These are phyloP conservation scores for Hirtodrosophila duncani DNA, from an alignment of 2,888 invertebrate species.

Conservation along the genomic window DNA sequence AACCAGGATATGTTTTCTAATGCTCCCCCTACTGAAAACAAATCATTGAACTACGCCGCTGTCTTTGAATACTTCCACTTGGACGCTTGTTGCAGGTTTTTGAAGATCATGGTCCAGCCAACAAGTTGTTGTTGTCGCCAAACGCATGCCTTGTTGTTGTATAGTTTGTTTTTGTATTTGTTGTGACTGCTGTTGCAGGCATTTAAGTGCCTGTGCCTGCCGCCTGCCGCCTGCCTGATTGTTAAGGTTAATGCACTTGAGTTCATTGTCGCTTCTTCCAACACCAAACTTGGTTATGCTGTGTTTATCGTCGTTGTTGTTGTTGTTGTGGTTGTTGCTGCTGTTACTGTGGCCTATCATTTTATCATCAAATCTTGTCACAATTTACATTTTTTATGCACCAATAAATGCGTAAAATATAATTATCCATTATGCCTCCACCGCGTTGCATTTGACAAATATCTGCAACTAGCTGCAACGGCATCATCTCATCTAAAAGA, in stretches of 20 bases:
- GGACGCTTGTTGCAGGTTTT: constrained; percentile 59
- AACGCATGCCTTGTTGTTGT: constrained; percentile 54
- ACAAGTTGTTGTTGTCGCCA: constrained; percentile 63
- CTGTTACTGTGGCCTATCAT: constrained; percentile 8
- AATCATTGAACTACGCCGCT: too few relatives aligned
- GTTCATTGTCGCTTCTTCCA: constrained; percentile 72
- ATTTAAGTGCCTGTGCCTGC: constrained; percentile 67
- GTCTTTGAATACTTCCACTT: constrained; percentile 5
- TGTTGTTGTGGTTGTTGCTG: constrained; percentile 12
- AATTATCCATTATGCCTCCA: constrained; percentile 32
- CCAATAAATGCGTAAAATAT: constrained; percentile 37
- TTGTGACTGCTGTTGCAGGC: constrained; percentile 29
- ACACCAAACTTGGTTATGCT: constrained; percentile 50
- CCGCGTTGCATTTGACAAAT: too few relatives aligned
- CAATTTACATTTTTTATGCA: constrained; percentile 36
- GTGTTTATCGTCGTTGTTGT: constrained; percentile 5
- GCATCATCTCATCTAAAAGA: background rate
- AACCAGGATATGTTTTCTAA: too few relatives aligned
- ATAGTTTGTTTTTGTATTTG: constrained; percentile 11
- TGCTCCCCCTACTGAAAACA: too few relatives aligned
- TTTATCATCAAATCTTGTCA: constrained; percentile 1
- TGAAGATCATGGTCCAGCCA: constrained; percentile 70
- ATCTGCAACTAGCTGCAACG: constrained; percentile 5
- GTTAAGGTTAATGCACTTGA: constrained; percentile 74
- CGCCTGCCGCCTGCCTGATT: too few relatives aligned